Evolutionary conservation across 2,888 invertebrate genomes (phyloP).

Genomic region (Fragum sueziense): DNA sequence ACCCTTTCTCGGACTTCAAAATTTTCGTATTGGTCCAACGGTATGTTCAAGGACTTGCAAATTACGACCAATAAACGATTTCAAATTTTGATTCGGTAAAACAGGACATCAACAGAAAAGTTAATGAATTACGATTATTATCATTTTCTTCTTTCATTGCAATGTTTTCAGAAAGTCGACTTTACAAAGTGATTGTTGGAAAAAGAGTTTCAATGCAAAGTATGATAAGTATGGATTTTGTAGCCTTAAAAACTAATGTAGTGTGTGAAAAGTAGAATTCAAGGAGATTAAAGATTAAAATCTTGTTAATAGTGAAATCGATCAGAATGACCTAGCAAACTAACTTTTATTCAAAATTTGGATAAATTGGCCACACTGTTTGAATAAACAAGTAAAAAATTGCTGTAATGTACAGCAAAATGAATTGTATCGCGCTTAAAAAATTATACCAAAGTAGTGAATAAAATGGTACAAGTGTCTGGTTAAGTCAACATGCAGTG

Average conservation of each 20-base stretch:
- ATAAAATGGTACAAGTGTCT: too few species aligned
- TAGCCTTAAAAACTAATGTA: conserved; percentile 8
- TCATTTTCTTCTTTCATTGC: background rate
- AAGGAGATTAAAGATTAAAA: conserved; percentile 10
- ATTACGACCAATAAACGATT: too few species aligned
- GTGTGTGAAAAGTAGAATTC: conserved; percentile 11
- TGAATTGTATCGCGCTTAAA: too few species aligned
- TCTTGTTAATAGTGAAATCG: conserved; percentile 1
- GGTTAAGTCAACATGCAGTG: too few species aligned
- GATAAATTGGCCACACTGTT: background rate
- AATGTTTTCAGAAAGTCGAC: background rate
- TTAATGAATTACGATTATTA: background rate
- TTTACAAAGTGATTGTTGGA: background rate
- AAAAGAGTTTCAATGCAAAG: background rate
- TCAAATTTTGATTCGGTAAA: too few species aligned
- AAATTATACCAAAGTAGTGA: too few species aligned
- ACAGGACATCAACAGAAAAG: too few species aligned
- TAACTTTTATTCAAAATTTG: background rate
- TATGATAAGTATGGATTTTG: background rate
- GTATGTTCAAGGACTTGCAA: too few species aligned
- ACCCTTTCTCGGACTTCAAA: too few species aligned
- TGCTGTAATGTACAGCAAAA: too few species aligned
- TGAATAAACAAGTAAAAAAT: too few species aligned
- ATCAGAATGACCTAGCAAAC: background rate
- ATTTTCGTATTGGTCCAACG: too few species aligned